Evolutionary conservation across 1,140 invertebrate genomes (phyloP).

Genomic region (Papilio polyxenes): DNA sequence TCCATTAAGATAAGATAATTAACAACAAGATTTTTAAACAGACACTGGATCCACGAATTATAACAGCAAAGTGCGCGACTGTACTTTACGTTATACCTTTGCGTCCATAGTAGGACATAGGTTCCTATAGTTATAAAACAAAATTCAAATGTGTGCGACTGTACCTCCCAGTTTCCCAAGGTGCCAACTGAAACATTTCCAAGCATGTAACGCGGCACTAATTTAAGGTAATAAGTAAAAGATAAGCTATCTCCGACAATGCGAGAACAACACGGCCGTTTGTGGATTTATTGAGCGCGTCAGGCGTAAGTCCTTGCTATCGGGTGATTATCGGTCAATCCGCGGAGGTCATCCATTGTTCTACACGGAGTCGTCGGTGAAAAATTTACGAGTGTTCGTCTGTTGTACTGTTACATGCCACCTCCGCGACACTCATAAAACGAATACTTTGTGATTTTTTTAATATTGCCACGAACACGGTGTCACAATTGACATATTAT

Average conservation of each 20-base stretch:
- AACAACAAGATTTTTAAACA: too few relatives aligned
- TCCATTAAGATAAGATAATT: too few relatives aligned
- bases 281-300: slow-evolving; percentile 58
- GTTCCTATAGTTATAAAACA: not conserved
- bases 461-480: not conserved
- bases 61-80: not conserved
- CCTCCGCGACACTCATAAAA: not conserved
- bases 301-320: slow-evolving; percentile 63
- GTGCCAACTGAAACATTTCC: slow-evolving; percentile 36
- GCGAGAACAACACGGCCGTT: slow-evolving; percentile 51
- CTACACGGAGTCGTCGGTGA: slow-evolving; percentile 40
- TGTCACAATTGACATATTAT: not conserved
- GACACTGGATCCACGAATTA: not conserved
- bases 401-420: slow-evolving; percentile 12
- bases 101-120: not conserved
- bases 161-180: slow-evolving; percentile 26
- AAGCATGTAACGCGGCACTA: slow-evolving; percentile 35
- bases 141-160: slow-evolving; percentile 1
- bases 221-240: slow-evolving; percentile 50
- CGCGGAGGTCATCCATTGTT: slow-evolving; percentile 60
- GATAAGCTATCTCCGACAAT: slow-evolving; percentile 63
- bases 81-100: not conserved
- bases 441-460: not conserved
- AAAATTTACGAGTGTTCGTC: slow-evolving; percentile 45
- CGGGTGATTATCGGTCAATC: slow-evolving; percentile 62